A percentile compares a stretch with the other conserved stretches of the same genome.
Conservation (phyloP, 1,140 invertebrate genomes). For the Drosophila obscura region DNA sequence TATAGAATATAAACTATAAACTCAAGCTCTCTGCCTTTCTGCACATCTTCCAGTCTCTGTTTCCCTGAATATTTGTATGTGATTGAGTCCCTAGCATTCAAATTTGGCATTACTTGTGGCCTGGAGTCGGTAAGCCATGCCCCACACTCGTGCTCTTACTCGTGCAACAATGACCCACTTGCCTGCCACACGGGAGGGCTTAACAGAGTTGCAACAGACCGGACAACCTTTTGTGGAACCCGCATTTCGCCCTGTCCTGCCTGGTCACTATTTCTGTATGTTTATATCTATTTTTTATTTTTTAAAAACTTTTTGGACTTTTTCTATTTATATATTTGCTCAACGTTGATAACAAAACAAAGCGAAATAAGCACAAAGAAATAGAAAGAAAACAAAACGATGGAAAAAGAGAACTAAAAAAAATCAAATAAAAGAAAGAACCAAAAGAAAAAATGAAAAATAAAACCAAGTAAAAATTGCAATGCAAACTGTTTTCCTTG, state of each 20-base stretch:
- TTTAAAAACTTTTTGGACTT: not conserved
- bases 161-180: slow-evolving; percentile 46
- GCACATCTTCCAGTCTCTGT: not conserved
- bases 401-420: slow-evolving; percentile 20
- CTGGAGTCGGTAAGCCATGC: slow-evolving; percentile 37
- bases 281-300: slow-evolving; percentile 40
- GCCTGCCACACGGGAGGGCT: slow-evolving; percentile 32
- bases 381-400: slow-evolving; percentile 43
- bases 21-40: too few relatives aligned
- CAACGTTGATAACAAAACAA: slow-evolving; percentile 72
- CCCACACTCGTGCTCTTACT: not conserved
- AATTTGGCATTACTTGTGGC: slow-evolving; percentile 44
- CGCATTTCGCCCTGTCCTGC: slow-evolving; percentile 18
- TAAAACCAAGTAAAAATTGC: slow-evolving; percentile 68
- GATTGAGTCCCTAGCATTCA: slow-evolving; percentile 35
- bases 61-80: slow-evolving; percentile 19
- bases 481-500: slow-evolving; percentile 81
- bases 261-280: slow-evolving; percentile 52
- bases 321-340: slow-evolving; percentile 29
- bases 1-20: too few relatives aligned
- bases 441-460: slow-evolving; percentile 35
- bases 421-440: slow-evolving; percentile 29
- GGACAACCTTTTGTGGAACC: slow-evolving; percentile 53
- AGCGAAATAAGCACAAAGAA: slow-evolving; percentile 44
- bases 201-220: slow-evolving; percentile 56